Evolutionary conservation across 2,888 invertebrate species (phyloP).

Genomic region (Byasa hedistus): DNA sequence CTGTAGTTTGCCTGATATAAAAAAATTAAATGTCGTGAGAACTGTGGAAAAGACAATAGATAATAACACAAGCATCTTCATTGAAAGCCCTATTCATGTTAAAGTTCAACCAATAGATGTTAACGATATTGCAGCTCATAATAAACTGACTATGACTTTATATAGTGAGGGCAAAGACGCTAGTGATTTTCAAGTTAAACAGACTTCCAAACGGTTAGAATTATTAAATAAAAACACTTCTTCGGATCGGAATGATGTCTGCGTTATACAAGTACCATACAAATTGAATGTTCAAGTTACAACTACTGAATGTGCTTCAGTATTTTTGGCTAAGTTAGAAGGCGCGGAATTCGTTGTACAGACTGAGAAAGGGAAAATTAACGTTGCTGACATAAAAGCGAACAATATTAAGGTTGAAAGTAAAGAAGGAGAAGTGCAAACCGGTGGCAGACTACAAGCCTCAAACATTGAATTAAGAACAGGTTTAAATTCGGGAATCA

Average conservation of each 20-base stretch:
- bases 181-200: conserved; percentile 73
- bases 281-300: conserved; percentile 70
- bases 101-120: conserved; percentile 73
- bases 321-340: conserved; percentile 65
- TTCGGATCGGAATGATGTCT: conserved; percentile 68
- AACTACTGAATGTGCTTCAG: conserved; percentile 67
- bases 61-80: conserved; percentile 69
- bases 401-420: conserved; percentile 68
- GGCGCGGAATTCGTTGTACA: conserved; percentile 70
- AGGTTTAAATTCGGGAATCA: conserved; percentile 59
- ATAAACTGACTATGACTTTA: conserved; percentile 70
- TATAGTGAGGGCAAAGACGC: conserved; percentile 70
- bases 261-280: conserved; percentile 73
- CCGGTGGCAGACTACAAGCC: conserved; percentile 66
- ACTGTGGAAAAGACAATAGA: conserved; percentile 75
- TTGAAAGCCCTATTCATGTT: conserved; percentile 76
- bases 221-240: conserved; percentile 66
- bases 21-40: conserved; percentile 68
- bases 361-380: conserved; percentile 66
- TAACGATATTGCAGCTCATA: conserved; percentile 66
- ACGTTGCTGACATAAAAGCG: conserved; percentile 63
- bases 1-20: conserved; percentile 66
- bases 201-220: conserved; percentile 70
- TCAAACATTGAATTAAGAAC: conserved; percentile 67
- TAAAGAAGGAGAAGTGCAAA: conserved; percentile 56